Percentiles rank a stretch among this genome's conserved stretches.
Conservation (phyloP, 2,113 vertebrate species). For the Sinosuthora webbiana region DNA sequence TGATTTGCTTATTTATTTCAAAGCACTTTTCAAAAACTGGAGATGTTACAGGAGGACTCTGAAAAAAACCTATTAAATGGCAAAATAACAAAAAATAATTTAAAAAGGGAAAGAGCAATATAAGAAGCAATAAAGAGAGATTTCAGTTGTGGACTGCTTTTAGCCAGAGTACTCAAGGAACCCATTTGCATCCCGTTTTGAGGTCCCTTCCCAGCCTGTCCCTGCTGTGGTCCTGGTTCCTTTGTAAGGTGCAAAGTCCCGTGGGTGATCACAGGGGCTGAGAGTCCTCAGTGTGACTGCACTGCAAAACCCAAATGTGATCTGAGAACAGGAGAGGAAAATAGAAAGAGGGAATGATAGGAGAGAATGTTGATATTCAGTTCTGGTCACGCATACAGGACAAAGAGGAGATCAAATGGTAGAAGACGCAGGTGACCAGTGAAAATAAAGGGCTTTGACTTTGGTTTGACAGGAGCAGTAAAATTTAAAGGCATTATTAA, state of each 20-base stretch:
- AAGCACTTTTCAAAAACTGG: background rate
- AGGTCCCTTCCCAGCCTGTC: background rate
- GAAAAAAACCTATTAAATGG: background rate
- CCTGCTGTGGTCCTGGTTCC: background rate
- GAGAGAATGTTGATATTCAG: background rate
- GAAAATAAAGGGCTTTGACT: background rate
- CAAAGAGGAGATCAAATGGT: background rate
- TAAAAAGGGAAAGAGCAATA: background rate
- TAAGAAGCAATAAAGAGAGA: background rate
- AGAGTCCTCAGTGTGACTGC: background rate
- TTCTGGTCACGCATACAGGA: background rate
- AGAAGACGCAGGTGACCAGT: background rate
- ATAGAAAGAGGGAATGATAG: background rate
- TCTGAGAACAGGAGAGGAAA: background rate
- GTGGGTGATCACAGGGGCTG: background rate
- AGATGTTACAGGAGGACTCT: background rate
- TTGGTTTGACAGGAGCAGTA: background rate
- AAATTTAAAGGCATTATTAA: background rate
- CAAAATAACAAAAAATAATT: background rate
- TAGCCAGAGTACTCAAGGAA: background rate
- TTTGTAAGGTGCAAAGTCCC: fast-evolving
- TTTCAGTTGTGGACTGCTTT: background rate
- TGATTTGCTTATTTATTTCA: background rate
- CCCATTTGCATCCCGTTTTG: background rate
- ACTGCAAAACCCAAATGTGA: background rate